A percentile compares a stretch with the other conserved stretches of the same genome.
Conservation (phyloP, 2,888 invertebrate genomes). For the Nasonia oneida region DNA sequence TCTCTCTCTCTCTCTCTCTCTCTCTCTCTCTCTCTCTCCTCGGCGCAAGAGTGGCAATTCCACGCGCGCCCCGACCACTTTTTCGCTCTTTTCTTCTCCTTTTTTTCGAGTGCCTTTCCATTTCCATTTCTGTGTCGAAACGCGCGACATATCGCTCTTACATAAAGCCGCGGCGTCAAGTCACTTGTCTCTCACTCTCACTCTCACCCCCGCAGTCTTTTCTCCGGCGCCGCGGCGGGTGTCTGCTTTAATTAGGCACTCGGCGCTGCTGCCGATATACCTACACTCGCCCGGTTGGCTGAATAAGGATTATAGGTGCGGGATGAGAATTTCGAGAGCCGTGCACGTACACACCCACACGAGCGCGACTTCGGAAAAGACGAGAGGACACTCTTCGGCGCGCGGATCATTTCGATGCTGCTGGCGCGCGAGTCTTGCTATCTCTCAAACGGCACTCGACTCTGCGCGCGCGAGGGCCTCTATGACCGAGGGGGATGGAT, state of each 20-base stretch:
- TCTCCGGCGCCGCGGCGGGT: conserved; percentile 72
- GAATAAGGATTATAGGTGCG: conserved; percentile 77
- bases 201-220: conserved; percentile 28
- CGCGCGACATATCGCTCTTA: conserved; percentile 31
- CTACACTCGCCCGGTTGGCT: conserved; percentile 77
- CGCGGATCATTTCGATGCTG: conserved; percentile 10
- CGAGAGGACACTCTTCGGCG: conserved; percentile 38
- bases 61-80: conserved; percentile 73
- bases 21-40: conserved; percentile 72
- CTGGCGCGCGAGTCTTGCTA: not conserved
- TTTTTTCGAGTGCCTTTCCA: conserved; percentile 71
- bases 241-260: conserved; percentile 82
- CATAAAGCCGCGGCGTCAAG: conserved; percentile 37
- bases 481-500: not conserved
- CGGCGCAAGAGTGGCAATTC: conserved; percentile 78
- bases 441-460: conserved; percentile 16
- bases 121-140: conserved; percentile 47
- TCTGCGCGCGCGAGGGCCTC: conserved; percentile 17
- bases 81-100: conserved; percentile 74
- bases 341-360: not conserved
- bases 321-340: conserved; percentile 40
- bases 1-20: too few species aligned
- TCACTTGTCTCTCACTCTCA: conserved; percentile 68
- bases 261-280: conserved; percentile 67
- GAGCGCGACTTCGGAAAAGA: conserved; percentile 46